These are phyloP conservation scores for Monoplex corrugatus DNA, from an alignment of 2,888 invertebrate species.

Conservation along the genomic window DNA sequence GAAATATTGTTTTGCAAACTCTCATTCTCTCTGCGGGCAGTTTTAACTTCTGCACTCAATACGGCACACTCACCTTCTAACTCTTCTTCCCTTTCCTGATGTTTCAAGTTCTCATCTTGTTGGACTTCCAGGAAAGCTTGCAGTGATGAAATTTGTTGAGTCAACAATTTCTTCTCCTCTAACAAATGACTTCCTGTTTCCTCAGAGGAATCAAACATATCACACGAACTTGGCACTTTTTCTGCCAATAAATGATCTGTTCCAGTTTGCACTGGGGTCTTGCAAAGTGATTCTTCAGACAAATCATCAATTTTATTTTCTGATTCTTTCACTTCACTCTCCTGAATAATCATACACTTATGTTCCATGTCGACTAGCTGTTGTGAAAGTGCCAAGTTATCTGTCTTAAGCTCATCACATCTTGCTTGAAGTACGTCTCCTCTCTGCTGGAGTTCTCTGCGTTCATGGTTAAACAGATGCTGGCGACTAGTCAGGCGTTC, in stretches of 20 bases:
- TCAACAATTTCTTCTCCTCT: neutral
- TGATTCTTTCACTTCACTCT: neutral
- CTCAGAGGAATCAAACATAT: neutral
- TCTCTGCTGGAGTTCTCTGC: conserved; percentile 11
- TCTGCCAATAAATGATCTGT: neutral
- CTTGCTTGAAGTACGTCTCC: neutral
- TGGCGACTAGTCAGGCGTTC: conserved; percentile 37
- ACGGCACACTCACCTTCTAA: conserved; percentile 6
- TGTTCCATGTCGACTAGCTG: neutral
- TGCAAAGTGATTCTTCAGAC: neutral
- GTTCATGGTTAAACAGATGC: conserved; percentile 26
- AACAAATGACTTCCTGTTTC: neutral
- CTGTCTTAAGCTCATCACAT: conserved; percentile 36
- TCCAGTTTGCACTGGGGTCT: neutral
- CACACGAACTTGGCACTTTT: neutral
- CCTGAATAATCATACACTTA: neutral
- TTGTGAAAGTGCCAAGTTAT: neutral
- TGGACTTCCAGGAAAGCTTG: neutral
- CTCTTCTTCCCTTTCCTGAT: neutral
- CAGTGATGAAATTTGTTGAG: neutral
- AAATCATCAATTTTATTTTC: neutral
- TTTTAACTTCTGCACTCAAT: neutral
- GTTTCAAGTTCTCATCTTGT: neutral
- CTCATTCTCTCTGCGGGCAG: neutral
- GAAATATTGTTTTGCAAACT: neutral